Conservation (phyloP, 2,888 invertebrate genomes). For the Alloplasta piceator region DNA sequence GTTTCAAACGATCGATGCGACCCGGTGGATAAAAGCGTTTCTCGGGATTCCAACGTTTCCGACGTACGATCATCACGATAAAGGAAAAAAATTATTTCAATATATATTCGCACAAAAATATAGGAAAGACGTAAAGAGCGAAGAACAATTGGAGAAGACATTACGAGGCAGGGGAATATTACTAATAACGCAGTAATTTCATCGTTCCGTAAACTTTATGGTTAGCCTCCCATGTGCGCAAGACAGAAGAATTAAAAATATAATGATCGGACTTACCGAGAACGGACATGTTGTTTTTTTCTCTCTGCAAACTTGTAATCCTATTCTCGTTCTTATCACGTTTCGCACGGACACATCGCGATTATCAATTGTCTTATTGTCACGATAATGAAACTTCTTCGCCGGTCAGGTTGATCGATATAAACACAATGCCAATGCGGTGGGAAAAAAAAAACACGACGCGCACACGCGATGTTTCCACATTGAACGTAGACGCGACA, state of each 20-base stretch:
- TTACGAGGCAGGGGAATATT: background rate
- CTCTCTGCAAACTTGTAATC: background rate
- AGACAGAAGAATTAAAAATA: background rate
- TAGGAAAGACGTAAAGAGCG: too few species aligned
- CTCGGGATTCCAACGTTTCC: background rate
- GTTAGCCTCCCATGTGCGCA: background rate
- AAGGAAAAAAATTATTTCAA: background rate
- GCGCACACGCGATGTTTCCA: background rate
- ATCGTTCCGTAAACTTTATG: background rate
- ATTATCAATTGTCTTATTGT: background rate
- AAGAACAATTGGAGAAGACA: too few species aligned
- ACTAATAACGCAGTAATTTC: background rate
- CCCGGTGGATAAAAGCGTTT: background rate
- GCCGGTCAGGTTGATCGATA: background rate
- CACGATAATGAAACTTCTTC: slow-evolving; percentile 2
- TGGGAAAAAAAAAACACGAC: background rate
- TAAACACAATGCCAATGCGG: background rate
- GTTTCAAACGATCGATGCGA: background rate
- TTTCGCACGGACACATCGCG: background rate
- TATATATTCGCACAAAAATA: too few species aligned
- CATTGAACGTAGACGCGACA: background rate
- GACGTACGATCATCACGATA: background rate
- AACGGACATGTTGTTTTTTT: background rate
- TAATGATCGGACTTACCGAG: slow-evolving; percentile 19
- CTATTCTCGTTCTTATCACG: background rate